Base-by-base conservation (phyloP, 2,113 vertebrate species). In the Saguinus midas region DNA sequence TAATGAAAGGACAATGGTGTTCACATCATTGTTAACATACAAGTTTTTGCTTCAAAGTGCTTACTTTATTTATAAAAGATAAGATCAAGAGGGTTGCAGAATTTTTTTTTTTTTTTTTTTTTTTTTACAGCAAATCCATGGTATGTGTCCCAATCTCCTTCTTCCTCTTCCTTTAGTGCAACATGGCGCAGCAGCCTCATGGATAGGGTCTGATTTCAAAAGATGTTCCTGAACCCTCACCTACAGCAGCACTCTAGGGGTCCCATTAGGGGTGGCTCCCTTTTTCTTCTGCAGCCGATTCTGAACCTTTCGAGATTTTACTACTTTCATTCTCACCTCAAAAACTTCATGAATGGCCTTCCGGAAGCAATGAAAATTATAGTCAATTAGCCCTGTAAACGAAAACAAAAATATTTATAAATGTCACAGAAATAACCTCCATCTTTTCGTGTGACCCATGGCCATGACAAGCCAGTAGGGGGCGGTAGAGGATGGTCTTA, bases 331-430 rank as follows among this genome's bases (percentile, higher is more conserved):
- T 55, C 99, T 99, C 75, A 99, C 99, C 94, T 99, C 99, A 97
- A 99, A 99, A 72, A 99, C 99, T 97, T 99, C 99, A 98, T 99
- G 99, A 96, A 99, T 99, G 97, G 99, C 99, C 97, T 99, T 99
- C 97, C 99, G 99, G 97, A 99, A 99, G 97, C 99, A 99, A 98
- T 99, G 99, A 98, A 99, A 99, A 98, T 99, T 99, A 98, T 99
- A 99, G 99, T 99, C 99, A 95, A 99, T 99, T 68, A 99, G 98
- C 94, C 99, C 99, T 99, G 97, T 78, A 66, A 83, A 84, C 95
- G 73, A 96, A 89, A 95, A 96, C 40, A 98, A 76, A 97, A 97
- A 94, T 20, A 84, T 40, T 82, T 79, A n/a, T 23, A 61, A 96
- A 50, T n/a, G 11, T 45, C 35, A 20, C 11, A 55, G n/a, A 83